Conservation (phyloP, 2,797 vertebrate species). For the Rhodeus uyekii region DNA sequence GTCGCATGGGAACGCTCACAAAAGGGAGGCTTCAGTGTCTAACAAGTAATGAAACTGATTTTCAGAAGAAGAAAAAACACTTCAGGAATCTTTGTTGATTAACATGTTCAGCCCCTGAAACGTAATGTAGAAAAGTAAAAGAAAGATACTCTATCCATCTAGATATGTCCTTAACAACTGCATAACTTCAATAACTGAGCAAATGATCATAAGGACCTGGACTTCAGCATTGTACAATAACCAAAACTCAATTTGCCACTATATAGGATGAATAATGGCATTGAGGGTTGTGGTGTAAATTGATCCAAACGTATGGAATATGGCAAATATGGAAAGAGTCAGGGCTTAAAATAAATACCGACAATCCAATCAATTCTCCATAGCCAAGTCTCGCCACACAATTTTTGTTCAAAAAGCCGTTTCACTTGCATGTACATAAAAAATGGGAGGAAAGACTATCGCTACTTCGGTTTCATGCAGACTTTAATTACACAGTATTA, state of each 20-base stretch:
- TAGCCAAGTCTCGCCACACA: not conserved
- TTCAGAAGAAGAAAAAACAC: not conserved
- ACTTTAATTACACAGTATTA: not conserved
- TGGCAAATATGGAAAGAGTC: not conserved
- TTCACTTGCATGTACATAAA: not conserved
- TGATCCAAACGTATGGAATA: not conserved
- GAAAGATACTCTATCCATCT: not conserved
- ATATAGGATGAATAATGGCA: not conserved
- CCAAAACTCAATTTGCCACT: not conserved
- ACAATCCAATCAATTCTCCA: not conserved
- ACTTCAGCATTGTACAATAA: not conserved
- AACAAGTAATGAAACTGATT: not conserved
- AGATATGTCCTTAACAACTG: not conserved
- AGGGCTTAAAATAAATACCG: not conserved
- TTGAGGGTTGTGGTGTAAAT: not conserved
- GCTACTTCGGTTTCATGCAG: not conserved
- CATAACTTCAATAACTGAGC: not conserved
- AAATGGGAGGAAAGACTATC: not conserved
- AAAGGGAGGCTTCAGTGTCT: slow-evolving; percentile 16
- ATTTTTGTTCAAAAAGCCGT: not conserved
- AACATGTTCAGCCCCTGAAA: not conserved
- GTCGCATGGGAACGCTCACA: slow-evolving; percentile 24
- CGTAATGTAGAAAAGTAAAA: not conserved
- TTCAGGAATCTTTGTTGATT: not conserved
- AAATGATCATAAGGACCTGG: not conserved